Percentiles rank a stretch among this genome's conserved stretches.
These are phyloP conservation scores for Solenopsis fugax DNA, from an alignment of 1,140 invertebrate species.

Conservation along the genomic window DNA sequence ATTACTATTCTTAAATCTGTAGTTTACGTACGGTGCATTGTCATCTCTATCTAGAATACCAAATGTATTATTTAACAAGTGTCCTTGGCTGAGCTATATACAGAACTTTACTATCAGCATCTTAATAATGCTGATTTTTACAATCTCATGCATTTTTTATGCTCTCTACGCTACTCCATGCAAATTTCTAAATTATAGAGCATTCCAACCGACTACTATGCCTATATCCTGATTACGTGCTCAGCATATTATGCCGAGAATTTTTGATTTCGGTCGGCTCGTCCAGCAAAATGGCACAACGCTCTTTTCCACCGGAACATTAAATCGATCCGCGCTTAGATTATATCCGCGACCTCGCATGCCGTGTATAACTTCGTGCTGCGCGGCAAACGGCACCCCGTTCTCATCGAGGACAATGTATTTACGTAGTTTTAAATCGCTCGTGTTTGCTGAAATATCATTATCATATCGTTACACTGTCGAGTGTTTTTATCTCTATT, in stretches of 20 bases:
- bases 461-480: conserved; percentile 37
- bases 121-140: neutral
- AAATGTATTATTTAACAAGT: conserved; percentile 35
- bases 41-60: neutral
- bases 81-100: conserved; percentile 13
- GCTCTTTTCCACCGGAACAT: conserved; percentile 69
- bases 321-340: conserved; percentile 72
- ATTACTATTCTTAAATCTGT: neutral
- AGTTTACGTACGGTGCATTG: neutral
- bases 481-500: conserved; percentile 24
- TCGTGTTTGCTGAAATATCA: conserved; percentile 43
- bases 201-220: neutral
- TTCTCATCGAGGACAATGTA: conserved; percentile 38
- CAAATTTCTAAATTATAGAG: conserved; percentile 15
- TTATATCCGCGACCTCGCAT: conserved; percentile 72
- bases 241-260: neutral
- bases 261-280: conserved; percentile 17
- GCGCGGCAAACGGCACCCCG: conserved; percentile 1
- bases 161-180: neutral
- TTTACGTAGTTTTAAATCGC: conserved; percentile 44
- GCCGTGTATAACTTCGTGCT: conserved; percentile 48
- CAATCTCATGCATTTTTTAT: conserved; percentile 11
- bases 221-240: conserved; percentile 15
- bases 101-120: neutral
- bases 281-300: conserved; percentile 58